Percentiles rank a stretch among this genome's conserved stretches.
phyloP scores from a whole-genome alignment of 2,797 vertebrate genomes.

The Diglossa cyanea region DNA sequence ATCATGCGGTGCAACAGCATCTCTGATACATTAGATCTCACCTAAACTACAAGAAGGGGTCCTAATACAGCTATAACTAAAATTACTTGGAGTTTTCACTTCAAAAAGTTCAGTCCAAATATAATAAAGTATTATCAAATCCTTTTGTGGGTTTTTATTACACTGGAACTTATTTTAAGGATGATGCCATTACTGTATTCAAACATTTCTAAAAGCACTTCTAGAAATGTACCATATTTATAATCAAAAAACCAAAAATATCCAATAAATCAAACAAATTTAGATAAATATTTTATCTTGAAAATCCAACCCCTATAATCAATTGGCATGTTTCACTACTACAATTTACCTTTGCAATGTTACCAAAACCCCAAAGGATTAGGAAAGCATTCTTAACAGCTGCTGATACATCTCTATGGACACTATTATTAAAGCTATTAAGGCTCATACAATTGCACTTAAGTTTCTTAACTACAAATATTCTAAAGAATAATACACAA shows the following conservation, averaged over 20 bases:
- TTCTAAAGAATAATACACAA: not conserved
- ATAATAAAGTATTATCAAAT: not conserved
- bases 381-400: not conserved
- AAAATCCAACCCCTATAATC: not conserved
- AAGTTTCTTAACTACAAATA: not conserved
- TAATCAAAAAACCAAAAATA: fast-evolving
- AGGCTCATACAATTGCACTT: not conserved
- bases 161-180: not conserved
- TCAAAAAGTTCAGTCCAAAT: not conserved
- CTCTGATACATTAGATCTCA: not conserved
- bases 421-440: not conserved
- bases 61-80: not conserved
- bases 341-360: not conserved
- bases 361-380: not conserved
- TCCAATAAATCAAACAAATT: not conserved
- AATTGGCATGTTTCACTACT: not conserved
- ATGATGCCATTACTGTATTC: not conserved
- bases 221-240: not conserved
- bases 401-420: not conserved
- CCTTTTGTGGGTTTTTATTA: not conserved
- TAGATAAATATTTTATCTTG: not conserved
- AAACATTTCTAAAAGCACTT: not conserved
- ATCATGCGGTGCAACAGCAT: not conserved
- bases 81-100: not conserved
- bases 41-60: not conserved